Percentiles rank a stretch among this genome's conserved stretches.
Conservation (phyloP, 2,888 invertebrate species). For the Punctoribates punctum region DNA sequence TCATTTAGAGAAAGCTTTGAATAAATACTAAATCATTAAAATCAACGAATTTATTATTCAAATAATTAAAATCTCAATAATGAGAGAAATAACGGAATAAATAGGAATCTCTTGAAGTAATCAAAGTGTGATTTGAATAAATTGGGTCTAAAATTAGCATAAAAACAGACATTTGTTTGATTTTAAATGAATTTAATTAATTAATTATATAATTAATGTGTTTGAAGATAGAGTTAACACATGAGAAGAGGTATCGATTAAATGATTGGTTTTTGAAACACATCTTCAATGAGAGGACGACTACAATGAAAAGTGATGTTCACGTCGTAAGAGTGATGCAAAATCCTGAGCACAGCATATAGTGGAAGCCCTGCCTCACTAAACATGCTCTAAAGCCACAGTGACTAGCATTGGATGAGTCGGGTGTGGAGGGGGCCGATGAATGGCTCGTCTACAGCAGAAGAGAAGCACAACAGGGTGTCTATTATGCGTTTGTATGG, state of each 20-base stretch:
- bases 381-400: slow-evolving; percentile 33
- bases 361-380: slow-evolving; percentile 23
- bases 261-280: background rate
- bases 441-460: slow-evolving; percentile 17
- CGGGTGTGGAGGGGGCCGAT: background rate
- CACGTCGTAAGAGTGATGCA: background rate
- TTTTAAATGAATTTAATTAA: too few species aligned
- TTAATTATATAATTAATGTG: too few species aligned
- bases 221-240: too few species aligned
- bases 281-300: background rate
- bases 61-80: too few species aligned
- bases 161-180: too few species aligned
- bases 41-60: too few species aligned
- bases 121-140: too few species aligned
- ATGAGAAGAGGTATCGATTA: background rate
- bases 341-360: background rate
- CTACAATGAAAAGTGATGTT: slow-evolving; percentile 12
- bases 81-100: too few species aligned
- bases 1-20: too few species aligned
- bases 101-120: too few species aligned
- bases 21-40: too few species aligned
- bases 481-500: slow-evolving; percentile 26
- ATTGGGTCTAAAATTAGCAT: too few species aligned
- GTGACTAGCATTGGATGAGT: slow-evolving; percentile 32
- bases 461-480: slow-evolving; percentile 21